Evolutionary conservation across 2,113 vertebrate species (phyloP).

Genomic region (Siphamia tubifer): DNA sequence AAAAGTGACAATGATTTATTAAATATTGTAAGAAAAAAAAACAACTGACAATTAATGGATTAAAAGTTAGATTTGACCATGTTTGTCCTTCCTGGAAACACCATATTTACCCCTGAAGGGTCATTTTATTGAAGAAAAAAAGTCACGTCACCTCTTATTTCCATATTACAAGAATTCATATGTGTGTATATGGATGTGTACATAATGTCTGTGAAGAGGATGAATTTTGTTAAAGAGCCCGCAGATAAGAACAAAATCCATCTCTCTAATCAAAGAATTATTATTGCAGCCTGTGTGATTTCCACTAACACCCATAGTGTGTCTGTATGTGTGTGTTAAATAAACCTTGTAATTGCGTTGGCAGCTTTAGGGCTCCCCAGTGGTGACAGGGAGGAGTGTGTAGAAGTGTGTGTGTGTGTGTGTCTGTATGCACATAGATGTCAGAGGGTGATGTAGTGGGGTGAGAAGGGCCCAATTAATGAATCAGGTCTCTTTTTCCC

Average conservation of each 20-base stretch:
- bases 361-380: constrained; percentile 58
- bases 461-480: constrained; percentile 64
- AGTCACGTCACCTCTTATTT: background rate
- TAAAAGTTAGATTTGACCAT: background rate
- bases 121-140: background rate
- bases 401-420: background rate
- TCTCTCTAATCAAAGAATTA: constrained; percentile 67
- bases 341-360: constrained; percentile 60
- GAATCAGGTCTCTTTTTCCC: constrained; percentile 54
- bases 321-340: constrained; percentile 44
- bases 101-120: background rate
- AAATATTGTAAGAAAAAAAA: background rate
- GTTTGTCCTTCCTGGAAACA: background rate
- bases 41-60: background rate
- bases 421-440: background rate
- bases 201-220: background rate
- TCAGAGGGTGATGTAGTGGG: constrained; percentile 48
- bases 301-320: background rate
- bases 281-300: constrained; percentile 39
- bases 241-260: constrained; percentile 47
- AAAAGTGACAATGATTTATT: background rate
- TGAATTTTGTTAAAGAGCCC: constrained; percentile 27
- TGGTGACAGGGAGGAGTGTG: constrained; percentile 7
- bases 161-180: background rate
- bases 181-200: background rate